These are phyloP conservation scores for Uloborus diversus DNA, from an alignment of 1,140 invertebrate species.

Conservation along the genomic window DNA sequence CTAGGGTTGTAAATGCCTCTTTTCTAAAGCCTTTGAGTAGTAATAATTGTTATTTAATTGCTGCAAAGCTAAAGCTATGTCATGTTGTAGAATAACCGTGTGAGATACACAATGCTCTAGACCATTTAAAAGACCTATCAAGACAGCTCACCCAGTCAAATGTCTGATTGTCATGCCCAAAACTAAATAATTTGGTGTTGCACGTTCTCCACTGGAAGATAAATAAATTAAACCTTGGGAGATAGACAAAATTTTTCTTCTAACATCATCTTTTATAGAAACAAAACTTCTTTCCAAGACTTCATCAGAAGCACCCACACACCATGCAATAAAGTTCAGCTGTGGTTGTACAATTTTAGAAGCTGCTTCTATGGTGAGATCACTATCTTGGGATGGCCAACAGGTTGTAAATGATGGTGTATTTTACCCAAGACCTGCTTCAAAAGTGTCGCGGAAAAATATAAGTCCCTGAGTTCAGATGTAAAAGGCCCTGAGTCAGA, in stretches of 20 bases:
- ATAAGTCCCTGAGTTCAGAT: background rate
- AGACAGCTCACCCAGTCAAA: too few species aligned
- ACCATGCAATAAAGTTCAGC: background rate
- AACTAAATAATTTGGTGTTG: too few species aligned
- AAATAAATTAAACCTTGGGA: constrained; percentile 5
- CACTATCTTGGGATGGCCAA: background rate
- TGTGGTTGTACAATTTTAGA: background rate
- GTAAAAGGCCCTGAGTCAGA: background rate
- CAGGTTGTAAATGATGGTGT: too few species aligned
- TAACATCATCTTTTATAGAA: background rate
- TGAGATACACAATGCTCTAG: constrained; percentile 13
- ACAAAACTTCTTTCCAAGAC: background rate
- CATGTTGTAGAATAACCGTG: background rate
- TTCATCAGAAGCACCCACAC: background rate
- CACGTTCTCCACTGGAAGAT: too few species aligned
- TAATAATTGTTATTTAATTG: background rate
- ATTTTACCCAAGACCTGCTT: background rate
- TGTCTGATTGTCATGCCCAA: too few species aligned
- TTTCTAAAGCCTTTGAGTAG: background rate
- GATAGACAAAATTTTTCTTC: background rate
- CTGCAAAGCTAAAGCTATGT: too few species aligned
- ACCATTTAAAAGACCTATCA: constrained; percentile 7
- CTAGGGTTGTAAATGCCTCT: too few species aligned
- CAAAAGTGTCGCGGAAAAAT: background rate
- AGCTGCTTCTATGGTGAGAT: background rate